Percentiles rank a stretch among this genome's conserved stretches.
Evolutionary conservation across 2,113 vertebrate genomes (phyloP).

Genomic region (Colinus virginianus): DNA sequence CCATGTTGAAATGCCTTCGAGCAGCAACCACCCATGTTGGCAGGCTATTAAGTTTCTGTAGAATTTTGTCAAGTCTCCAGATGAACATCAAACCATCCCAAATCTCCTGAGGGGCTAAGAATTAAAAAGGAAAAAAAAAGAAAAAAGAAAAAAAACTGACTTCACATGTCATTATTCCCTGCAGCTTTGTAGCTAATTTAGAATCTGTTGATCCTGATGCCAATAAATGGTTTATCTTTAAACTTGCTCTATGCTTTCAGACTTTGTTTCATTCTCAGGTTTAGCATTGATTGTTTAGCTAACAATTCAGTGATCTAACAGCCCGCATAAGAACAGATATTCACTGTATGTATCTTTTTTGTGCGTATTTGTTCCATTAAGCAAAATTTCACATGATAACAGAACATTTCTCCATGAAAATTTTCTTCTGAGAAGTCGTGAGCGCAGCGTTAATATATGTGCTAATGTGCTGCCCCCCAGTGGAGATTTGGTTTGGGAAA

Average conservation of each 20-base stretch:
- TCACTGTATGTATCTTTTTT: background rate
- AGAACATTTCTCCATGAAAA: background rate
- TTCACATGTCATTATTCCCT: conserved; percentile 44
- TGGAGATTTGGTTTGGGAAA: conserved; percentile 1
- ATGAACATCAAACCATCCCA: conserved; percentile 64
- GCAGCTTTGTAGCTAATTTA: conserved; percentile 70
- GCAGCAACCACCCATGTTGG: conserved; percentile 69
- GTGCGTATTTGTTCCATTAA: background rate
- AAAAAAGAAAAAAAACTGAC: background rate
- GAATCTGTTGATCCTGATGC: conserved; percentile 68
- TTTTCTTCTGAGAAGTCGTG: background rate
- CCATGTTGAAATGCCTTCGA: conserved; percentile 59
- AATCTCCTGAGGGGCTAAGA: conserved; percentile 47
- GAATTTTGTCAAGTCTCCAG: conserved; percentile 61
- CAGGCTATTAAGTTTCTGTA: conserved; percentile 64
- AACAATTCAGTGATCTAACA: background rate
- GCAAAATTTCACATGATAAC: background rate
- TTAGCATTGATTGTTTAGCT: background rate
- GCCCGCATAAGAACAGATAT: background rate
- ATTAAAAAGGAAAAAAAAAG: background rate
- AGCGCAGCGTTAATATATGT: background rate
- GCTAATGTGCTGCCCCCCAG: conserved; percentile 50
- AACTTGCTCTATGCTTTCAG: conserved; percentile 10
- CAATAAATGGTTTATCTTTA: conserved; percentile 65
- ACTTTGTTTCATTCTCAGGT: conserved; percentile 8